These are phyloP conservation scores for Tauraco hartlaubi DNA, from an alignment of 2,797 vertebrate genomes.

Conservation along the genomic window DNA sequence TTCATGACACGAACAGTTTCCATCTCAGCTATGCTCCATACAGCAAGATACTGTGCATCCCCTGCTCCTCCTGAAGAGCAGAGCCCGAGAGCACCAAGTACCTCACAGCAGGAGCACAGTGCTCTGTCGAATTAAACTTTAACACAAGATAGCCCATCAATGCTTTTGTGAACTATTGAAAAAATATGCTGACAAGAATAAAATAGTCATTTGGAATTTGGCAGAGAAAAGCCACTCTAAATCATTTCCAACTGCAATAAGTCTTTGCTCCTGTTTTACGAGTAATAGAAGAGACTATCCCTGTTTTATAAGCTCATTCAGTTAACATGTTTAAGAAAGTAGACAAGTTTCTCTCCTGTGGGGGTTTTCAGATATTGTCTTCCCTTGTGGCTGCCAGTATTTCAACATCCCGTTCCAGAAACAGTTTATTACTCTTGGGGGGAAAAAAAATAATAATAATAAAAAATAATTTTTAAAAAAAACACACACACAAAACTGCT, in stretches of 20 bases:
- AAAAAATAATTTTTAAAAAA: neutral
- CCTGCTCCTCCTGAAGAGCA: neutral
- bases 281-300: neutral
- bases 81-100: neutral
- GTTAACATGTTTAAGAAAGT: slow-evolving; percentile 6
- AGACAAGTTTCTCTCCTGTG: neutral
- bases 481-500: neutral
- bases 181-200: slow-evolving; percentile 38
- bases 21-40: neutral
- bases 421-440: neutral
- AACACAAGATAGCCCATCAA: neutral
- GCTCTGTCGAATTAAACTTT: neutral
- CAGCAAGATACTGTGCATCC: neutral
- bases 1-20: neutral
- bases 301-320: slow-evolving; percentile 20
- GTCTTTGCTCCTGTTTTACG: slow-evolving; percentile 12
- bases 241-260: slow-evolving; percentile 30
- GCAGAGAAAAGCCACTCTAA: slow-evolving; percentile 33
- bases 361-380: slow-evolving; percentile 8
- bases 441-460: too few relatives aligned
- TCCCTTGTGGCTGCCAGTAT: neutral
- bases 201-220: neutral
- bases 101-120: neutral
- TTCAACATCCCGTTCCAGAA: neutral
- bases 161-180: slow-evolving; percentile 13